Evolutionary conservation across 2,797 vertebrate species (phyloP).

Genomic region (Bradypus variegatus): DNA sequence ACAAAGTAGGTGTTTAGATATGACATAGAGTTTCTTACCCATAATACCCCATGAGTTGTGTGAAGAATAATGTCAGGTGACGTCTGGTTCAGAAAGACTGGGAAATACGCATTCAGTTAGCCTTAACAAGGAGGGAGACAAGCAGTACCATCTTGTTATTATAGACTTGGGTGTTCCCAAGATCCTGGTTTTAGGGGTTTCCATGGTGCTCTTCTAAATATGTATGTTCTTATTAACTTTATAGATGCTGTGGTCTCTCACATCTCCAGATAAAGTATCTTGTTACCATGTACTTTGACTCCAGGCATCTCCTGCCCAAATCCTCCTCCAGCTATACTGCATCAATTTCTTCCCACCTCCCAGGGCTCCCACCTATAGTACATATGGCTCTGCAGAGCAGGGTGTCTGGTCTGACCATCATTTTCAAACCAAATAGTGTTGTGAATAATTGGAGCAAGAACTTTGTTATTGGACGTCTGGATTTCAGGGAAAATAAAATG

Average conservation of each 20-base stretch:
- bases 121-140: neutral
- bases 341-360: neutral
- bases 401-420: neutral
- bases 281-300: neutral
- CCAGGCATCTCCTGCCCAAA: neutral
- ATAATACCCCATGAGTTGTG: neutral
- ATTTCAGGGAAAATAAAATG: neutral
- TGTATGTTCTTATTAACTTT: neutral
- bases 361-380: neutral
- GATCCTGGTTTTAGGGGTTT: neutral
- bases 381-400: neutral
- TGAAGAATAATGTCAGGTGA: neutral
- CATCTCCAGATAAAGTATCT: neutral
- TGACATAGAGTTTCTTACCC: neutral
- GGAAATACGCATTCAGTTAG: neutral
- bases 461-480: neutral
- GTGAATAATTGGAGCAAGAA: neutral
- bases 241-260: neutral
- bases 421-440: neutral
- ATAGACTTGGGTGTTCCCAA: neutral
- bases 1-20: neutral
- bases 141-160: neutral
- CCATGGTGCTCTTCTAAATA: neutral
- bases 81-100: neutral
- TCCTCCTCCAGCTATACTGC: neutral